Evolutionary conservation across 2,113 vertebrate species (phyloP), one percentile per base, ranked within the genome.

Genomic region (Fukomys damarensis): DNA sequence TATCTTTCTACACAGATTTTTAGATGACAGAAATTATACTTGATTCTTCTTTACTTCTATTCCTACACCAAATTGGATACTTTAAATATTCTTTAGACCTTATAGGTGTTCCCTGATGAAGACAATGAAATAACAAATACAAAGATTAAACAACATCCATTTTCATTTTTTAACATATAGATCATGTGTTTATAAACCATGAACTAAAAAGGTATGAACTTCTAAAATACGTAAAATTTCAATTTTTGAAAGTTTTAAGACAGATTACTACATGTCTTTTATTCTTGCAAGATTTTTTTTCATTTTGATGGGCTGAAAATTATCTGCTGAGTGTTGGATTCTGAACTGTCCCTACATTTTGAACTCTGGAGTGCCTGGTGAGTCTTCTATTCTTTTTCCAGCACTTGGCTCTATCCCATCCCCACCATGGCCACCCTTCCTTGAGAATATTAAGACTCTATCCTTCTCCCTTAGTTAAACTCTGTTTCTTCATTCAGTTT

Each of bases 321-420:
- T 83, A 58, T 61, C 43, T 35, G 24, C 28, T 30, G n/a, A 41
- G 3, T 0, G 3, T 4, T 30, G 49, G 16, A 3, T 65, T 38
- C 24, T 61, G 77, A 7, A 22, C 30, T 14, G 13, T n/a, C 61
- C 14, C 16, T 24, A 35, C 26, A 1, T 16, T 13, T 2, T 0
- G 3, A 66, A 10, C 13, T 7, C 14, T 28, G 14, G 26, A 24
- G 14, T 2, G 6, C 43, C n/a, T 16, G 22, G 3, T 0, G 0
- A 35, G 1, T 26, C 14, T 24, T 5, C 22, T 35, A 0, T 19
- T n/a, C 7, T 17, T 32, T 82, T 49, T 35, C n/a, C 35, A 10
- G 5, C 8, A 22, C 0, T 1, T 2, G 0, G 26, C 35, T 41
- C 13, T 61, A 63, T 5, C 8, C 12, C 0, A 3, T 13, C 28